These are phyloP conservation scores for Auanema sp. DNA, from an alignment of 2,888 invertebrate genomes.

Conservation along the genomic window DNA sequence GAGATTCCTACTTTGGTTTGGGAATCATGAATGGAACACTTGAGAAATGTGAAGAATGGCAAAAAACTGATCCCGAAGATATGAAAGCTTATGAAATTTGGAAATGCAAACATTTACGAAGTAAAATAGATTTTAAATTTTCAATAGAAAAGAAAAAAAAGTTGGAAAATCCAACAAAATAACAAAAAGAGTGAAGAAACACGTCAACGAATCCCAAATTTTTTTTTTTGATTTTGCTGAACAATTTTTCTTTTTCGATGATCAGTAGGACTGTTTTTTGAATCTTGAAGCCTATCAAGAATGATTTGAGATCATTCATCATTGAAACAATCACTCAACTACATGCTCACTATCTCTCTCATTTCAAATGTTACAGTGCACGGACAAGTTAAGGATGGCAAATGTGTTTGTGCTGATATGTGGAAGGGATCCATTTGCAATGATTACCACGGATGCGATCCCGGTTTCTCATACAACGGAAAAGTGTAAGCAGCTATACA, in stretches of 20 bases:
- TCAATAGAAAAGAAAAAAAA: no score
- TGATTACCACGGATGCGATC: slow-evolving; percentile 51
- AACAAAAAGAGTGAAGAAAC: no score
- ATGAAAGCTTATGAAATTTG: slow-evolving; percentile 49
- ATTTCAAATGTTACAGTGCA: slow-evolving; percentile 43
- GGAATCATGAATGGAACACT: slow-evolving; percentile 53
- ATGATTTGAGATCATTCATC: no score
- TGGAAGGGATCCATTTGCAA: slow-evolving; percentile 59
- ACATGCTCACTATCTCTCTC: no score
- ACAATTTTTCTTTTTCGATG: no score
- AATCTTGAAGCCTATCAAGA: no score
- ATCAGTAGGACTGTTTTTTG: no score
- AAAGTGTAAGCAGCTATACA: slow-evolving; percentile 39
- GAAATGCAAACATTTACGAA: slow-evolving; percentile 55
- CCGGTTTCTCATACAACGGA: slow-evolving; percentile 38
- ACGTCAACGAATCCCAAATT: no score
- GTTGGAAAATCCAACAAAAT: no score
- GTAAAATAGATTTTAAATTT: no score
- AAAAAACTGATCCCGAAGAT: slow-evolving; percentile 29
- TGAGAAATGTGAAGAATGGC: slow-evolving; percentile 54
- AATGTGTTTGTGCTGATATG: slow-evolving; percentile 47
- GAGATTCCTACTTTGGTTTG: slow-evolving; percentile 38
- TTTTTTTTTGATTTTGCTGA: no score
- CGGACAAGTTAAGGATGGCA: slow-evolving; percentile 38
- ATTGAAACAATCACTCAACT: no score